Evolutionary conservation across 2,888 invertebrate genomes (phyloP).

Genomic region (Pseudococcus jackbeardsleyi): DNA sequence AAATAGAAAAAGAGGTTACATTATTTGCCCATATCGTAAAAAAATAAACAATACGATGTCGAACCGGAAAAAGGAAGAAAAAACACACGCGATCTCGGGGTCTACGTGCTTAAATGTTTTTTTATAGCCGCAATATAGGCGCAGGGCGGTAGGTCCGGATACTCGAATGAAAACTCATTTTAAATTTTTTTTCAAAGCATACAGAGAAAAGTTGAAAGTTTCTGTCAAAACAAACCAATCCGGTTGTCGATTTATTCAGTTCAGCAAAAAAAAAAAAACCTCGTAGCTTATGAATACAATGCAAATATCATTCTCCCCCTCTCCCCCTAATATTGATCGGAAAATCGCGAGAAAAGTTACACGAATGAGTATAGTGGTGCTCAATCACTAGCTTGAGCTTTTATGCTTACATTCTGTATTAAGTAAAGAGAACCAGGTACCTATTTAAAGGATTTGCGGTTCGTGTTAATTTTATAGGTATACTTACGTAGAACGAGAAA

Average conservation of each 20-base stretch:
- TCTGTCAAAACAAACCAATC: background rate
- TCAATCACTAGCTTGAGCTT: background rate
- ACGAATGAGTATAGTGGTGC: background rate
- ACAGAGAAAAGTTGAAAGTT: background rate
- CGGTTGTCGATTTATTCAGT: background rate
- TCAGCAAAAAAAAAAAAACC: no score
- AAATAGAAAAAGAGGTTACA: background rate
- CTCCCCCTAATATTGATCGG: background rate
- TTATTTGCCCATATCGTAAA: background rate
- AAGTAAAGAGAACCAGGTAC: background rate
- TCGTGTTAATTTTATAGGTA: background rate
- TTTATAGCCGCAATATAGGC: background rate
- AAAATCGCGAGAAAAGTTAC: background rate
- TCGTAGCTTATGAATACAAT: no score
- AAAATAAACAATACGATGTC: background rate
- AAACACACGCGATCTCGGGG: background rate
- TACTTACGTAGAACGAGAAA: background rate
- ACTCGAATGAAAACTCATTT: slow-evolving; percentile 10
- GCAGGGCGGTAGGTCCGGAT: background rate
- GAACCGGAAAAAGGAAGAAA: background rate
- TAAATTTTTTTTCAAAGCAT: background rate
- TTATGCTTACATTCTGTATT: background rate
- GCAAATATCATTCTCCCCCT: no score
- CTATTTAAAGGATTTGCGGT: slow-evolving; percentile 27
- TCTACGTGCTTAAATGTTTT: background rate